Conservation (phyloP, 2,797 vertebrate genomes). For the Sphaeramia orbicularis region DNA sequence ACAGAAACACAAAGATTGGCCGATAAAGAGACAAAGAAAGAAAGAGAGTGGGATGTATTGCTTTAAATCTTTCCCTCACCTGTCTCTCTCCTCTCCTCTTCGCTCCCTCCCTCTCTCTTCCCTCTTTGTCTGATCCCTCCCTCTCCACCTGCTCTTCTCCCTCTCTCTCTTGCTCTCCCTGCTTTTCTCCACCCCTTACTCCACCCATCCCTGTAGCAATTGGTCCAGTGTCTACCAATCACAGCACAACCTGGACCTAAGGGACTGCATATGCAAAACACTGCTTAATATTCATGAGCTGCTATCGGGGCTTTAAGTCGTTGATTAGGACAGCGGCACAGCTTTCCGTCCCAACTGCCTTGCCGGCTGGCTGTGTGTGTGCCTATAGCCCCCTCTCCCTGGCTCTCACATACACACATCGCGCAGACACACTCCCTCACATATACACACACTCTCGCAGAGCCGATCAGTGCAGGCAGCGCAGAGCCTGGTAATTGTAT, state of each 20-base stretch:
- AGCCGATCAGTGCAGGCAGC: slow-evolving; percentile 75
- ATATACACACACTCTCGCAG: slow-evolving; percentile 65
- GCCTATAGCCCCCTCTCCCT: slow-evolving; percentile 83
- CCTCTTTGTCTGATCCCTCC: slow-evolving; percentile 79
- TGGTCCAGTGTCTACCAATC: slow-evolving; percentile 90
- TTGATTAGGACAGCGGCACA: slow-evolving; percentile 97
- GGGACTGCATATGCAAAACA: slow-evolving; percentile 95
- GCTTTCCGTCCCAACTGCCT: slow-evolving; percentile 96
- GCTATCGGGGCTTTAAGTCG: slow-evolving; percentile 98
- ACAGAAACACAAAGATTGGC: slow-evolving; percentile 16
- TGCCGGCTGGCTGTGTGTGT: slow-evolving; percentile 76
- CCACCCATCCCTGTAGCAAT: slow-evolving; percentile 83
- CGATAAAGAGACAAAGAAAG: slow-evolving; percentile 45
- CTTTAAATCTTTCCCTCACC: slow-evolving; percentile 82
- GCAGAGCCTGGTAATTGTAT: slow-evolving; percentile 90
- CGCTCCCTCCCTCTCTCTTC: slow-evolving; percentile 62
- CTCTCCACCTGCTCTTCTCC: slow-evolving; percentile 77
- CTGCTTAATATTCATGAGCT: slow-evolving; percentile 99
- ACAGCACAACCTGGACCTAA: slow-evolving; percentile 81
- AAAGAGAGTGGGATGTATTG: slow-evolving; percentile 44
- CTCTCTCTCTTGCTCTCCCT: slow-evolving; percentile 64
- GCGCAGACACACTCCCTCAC: slow-evolving; percentile 52
- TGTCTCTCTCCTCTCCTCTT: slow-evolving; percentile 70
- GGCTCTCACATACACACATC: slow-evolving; percentile 63
- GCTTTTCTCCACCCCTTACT: slow-evolving; percentile 67